phyloP scores from a whole-genome alignment of 2,888 invertebrate genomes.

The Calameuta filiformis region DNA sequence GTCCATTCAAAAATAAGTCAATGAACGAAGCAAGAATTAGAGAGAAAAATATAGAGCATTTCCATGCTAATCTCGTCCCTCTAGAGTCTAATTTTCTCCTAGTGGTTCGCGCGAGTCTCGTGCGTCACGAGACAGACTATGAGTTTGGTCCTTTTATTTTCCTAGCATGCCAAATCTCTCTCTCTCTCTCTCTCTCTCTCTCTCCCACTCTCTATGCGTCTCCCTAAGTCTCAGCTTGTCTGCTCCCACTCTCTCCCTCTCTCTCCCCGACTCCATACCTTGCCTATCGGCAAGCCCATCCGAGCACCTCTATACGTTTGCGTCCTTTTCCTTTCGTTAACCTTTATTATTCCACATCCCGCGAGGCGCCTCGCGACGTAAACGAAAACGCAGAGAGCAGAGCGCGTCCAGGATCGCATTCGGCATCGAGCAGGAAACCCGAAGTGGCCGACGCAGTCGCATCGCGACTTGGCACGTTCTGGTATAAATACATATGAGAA shows the following conservation, averaged over 20 bases:
- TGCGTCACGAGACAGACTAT: constrained; percentile 43
- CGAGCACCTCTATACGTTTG: not conserved
- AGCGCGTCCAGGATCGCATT: not conserved
- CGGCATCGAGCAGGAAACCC: not conserved
- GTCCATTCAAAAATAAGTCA: too few species aligned
- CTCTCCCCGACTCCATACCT: not conserved
- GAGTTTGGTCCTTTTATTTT: not conserved
- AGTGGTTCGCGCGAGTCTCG: constrained; percentile 26
- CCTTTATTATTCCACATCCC: not conserved
- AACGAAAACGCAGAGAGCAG: not conserved
- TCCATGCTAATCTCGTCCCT: not conserved
- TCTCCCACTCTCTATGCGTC: not conserved
- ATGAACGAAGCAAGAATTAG: too few species aligned
- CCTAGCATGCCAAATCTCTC: not conserved
- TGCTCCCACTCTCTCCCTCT: too few species aligned
- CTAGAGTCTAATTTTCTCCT: not conserved
- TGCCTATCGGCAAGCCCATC: not conserved
- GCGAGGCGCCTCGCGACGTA: not conserved
- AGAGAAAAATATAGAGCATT: not conserved
- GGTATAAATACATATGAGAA: constrained; percentile 59
- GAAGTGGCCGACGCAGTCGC: not conserved
- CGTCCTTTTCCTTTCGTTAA: not conserved
- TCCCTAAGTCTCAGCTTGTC: too few species aligned
- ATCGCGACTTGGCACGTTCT: constrained; percentile 41
- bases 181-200: constrained; percentile 16